These are phyloP conservation scores for Chouioia cunea DNA, from an alignment of 2,888 invertebrate genomes.

Conservation along the genomic window DNA sequence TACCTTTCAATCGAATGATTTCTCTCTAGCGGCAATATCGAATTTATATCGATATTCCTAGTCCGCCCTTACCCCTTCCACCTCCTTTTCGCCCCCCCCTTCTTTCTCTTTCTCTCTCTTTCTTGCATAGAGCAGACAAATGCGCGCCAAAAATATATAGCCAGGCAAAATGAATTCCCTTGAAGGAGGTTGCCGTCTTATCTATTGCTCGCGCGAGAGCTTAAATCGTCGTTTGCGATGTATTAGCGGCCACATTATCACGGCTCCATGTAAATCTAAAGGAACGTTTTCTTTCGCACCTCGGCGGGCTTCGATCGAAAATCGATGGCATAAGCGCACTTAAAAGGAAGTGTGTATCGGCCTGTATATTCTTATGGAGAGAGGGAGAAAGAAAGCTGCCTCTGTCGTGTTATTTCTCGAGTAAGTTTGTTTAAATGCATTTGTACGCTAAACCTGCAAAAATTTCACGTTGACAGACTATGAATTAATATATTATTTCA, in stretches of 20 bases:
- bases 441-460: too few relatives aligned
- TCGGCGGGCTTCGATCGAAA: conserved; percentile 57
- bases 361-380: too few relatives aligned
- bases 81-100: too few relatives aligned
- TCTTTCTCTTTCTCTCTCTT: too few relatives aligned
- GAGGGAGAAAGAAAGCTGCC: too few relatives aligned
- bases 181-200: conserved; percentile 4
- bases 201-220: conserved; percentile 40
- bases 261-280: conserved; percentile 8
- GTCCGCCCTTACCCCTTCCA: background rate
- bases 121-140: too few relatives aligned
- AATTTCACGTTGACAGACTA: too few relatives aligned
- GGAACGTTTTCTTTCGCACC: conserved; percentile 50
- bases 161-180: conserved; percentile 32
- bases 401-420: too few relatives aligned
- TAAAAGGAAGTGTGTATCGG: background rate
- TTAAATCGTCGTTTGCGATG: conserved; percentile 59
- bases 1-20: conserved; percentile 42
- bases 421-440: too few relatives aligned
- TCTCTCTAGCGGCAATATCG: conserved; percentile 23
- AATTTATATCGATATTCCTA: conserved; percentile 34
- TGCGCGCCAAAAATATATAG: too few relatives aligned
- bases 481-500: too few relatives aligned
- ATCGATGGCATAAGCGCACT: conserved; percentile 49
- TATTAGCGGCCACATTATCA: conserved; percentile 58